Base-by-base conservation (phyloP, 2,797 vertebrate genomes). In the Danionella dracula region DNA sequence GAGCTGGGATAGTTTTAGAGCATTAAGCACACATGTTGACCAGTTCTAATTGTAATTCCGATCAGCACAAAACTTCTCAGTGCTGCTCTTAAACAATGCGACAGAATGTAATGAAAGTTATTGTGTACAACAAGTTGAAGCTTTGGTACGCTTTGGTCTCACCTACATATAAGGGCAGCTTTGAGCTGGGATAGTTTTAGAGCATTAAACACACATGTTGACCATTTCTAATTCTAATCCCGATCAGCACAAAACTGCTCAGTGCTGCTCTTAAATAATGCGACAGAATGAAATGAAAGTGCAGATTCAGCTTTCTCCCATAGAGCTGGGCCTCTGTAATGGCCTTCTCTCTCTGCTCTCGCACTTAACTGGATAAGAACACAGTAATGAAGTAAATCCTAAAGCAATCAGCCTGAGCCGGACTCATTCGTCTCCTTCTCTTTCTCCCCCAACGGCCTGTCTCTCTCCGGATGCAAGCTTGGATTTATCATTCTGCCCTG, bases 401-500 rank as follows among this genome's bases (percentile, higher is more conserved):
- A 67, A 32, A 64, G 74, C 66, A 78, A 78, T 76, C 69, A 71
- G 50, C 49, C 66, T 20, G 13, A 58, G 59, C 72, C 74, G 78
- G 71, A 65, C 51, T 73, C 66, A 70, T 74, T 58, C 57, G 21
- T 68, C 63, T 64, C 42, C 38, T 51, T 66, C 42, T 64, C n/a
- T n/a, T n/a, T n/a, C 46, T 44, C 44, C 29, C 46, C 42, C 41
- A 51, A 59, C 42, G 41, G 35, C 67, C 61, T 32, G 48, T 34
- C 57, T 62, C 48, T 57, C 38, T 70, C 69, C 64, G 56, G 73
- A 76, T 75, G 68, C 70, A 74, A 70, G 64, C 8, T 15, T 72
- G 76, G 82, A 90, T 90, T 83, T 85, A 89, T 90, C 80, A 85
- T 83, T 79, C 72, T 79, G 77, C 81, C 85, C 90, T 88, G 78